These are phyloP conservation scores for Apostichopus parvimensis DNA, from an alignment of 35 echinoderm and acorn worm genomes.

Conservation along the genomic window DNA sequence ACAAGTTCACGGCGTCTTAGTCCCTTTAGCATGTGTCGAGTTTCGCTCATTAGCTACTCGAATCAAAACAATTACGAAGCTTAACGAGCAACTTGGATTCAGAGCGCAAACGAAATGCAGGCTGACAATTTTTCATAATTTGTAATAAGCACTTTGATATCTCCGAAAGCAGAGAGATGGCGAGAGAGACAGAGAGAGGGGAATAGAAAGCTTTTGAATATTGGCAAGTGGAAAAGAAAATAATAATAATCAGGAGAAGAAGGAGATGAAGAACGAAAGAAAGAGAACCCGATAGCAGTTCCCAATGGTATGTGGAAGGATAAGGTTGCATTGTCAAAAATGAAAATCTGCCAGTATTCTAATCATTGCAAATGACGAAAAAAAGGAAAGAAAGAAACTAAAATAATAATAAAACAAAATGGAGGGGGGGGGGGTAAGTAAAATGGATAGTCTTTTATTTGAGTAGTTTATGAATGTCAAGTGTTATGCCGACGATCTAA, in stretches of 20 bases:
- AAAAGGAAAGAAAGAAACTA: not conserved
- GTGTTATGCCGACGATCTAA: too few species aligned
- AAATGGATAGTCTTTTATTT: slow-evolving; percentile 19
- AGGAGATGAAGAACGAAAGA: not conserved
- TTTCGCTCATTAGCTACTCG: slow-evolving; percentile 41
- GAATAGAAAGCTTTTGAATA: slow-evolving; percentile 4
- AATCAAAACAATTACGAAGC: slow-evolving; percentile 51
- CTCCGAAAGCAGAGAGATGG: not conserved
- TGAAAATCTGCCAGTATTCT: slow-evolving; percentile 15
- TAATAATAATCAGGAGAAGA: not conserved
- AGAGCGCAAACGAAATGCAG: not conserved
- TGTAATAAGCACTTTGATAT: slow-evolving; percentile 34
- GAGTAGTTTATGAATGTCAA: not conserved
- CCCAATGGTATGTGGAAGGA: slow-evolving; percentile 19
- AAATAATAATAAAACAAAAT: not conserved
- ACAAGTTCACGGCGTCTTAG: slow-evolving; percentile 44
- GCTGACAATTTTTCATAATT: slow-evolving; percentile 48
- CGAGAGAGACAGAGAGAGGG: too few species aligned
- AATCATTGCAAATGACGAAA: slow-evolving; percentile 1
- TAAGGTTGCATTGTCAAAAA: not conserved
- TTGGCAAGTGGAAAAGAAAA: slow-evolving; percentile 9
- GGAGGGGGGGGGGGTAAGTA: not conserved
- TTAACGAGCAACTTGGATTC: slow-evolving; percentile 33
- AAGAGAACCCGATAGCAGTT: slow-evolving; percentile 7
- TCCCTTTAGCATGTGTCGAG: slow-evolving; percentile 34